Percentiles rank a stretch among this genome's conserved stretches.
Evolutionary conservation across 2,113 vertebrate genomes (phyloP).

Genomic region (Corvus moneduloides): DNA sequence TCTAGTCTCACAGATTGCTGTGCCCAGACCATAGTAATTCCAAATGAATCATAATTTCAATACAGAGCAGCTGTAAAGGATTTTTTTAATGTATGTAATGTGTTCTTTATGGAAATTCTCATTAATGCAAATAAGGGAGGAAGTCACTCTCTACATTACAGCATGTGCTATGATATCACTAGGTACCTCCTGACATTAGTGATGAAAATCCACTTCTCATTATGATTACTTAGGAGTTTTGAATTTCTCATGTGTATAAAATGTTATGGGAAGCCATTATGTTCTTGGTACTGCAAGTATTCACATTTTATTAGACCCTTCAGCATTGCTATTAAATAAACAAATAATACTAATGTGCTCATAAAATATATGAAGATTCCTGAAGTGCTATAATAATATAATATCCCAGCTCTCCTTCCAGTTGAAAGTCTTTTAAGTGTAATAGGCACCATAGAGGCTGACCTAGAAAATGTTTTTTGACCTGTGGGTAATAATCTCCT

Average conservation of each 20-base stretch:
- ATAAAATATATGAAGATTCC: slow-evolving; percentile 47
- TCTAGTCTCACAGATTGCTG: background rate
- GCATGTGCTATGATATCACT: background rate
- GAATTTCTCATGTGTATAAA: slow-evolving; percentile 57
- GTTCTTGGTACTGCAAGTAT: slow-evolving; percentile 33
- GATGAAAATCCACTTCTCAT: slow-evolving; percentile 53
- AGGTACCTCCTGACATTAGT: slow-evolving; percentile 40
- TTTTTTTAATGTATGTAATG: slow-evolving; percentile 32
- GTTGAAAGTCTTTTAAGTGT: background rate
- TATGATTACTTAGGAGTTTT: slow-evolving; percentile 55
- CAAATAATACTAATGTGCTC: slow-evolving; percentile 62
- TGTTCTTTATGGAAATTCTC: slow-evolving; percentile 59
- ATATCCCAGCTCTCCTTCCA: background rate
- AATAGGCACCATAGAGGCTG: background rate
- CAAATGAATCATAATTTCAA: slow-evolving; percentile 30
- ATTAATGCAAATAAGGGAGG: slow-evolving; percentile 54
- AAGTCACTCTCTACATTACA: slow-evolving; percentile 32
- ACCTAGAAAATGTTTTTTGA: background rate
- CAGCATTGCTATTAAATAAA: slow-evolving; percentile 62
- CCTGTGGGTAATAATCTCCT: background rate
- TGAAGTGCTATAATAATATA: slow-evolving; percentile 45
- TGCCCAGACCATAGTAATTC: background rate
- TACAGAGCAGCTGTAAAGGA: slow-evolving; percentile 28
- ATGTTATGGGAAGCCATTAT: slow-evolving; percentile 61
- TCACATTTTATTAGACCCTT: slow-evolving; percentile 64